Evolutionary conservation across 2,888 invertebrate genomes (phyloP).

Genomic region (Lasius fuliginosus): DNA sequence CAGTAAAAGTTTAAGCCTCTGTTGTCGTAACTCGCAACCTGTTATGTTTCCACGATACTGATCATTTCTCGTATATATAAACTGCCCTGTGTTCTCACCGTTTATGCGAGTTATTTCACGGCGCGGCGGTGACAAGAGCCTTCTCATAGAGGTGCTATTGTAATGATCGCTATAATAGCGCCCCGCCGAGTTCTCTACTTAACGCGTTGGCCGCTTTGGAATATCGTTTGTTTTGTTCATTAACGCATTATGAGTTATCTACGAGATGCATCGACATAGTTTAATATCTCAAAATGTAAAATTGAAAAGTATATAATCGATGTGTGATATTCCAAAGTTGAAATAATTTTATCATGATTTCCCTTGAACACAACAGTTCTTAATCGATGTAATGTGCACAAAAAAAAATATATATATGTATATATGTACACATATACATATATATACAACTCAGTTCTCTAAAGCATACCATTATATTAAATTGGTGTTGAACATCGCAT

Average conservation of each 20-base stretch:
- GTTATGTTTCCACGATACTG: constrained; percentile 80
- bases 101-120: constrained; percentile 76
- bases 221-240: constrained; percentile 2
- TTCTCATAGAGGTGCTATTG: constrained; percentile 49
- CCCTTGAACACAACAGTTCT: not conserved
- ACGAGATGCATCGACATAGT: not conserved
- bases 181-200: constrained; percentile 34
- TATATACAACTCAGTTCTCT: not conserved
- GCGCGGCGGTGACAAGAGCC: constrained; percentile 57
- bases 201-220: not conserved
- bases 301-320: not conserved
- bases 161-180: constrained; percentile 61
- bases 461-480: no score
- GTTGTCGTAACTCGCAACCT: constrained; percentile 79
- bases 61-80: constrained; percentile 75
- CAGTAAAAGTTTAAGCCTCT: constrained; percentile 83
- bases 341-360: not conserved
- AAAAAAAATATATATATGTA: no score
- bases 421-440: no score
- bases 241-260: not conserved
- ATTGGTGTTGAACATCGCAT: not conserved
- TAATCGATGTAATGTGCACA: not conserved
- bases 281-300: not conserved
- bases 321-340: not conserved
- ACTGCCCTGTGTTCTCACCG: constrained; percentile 77